Evolutionary conservation across 2,888 invertebrate genomes (phyloP).

Genomic region (Apamea sordens): DNA sequence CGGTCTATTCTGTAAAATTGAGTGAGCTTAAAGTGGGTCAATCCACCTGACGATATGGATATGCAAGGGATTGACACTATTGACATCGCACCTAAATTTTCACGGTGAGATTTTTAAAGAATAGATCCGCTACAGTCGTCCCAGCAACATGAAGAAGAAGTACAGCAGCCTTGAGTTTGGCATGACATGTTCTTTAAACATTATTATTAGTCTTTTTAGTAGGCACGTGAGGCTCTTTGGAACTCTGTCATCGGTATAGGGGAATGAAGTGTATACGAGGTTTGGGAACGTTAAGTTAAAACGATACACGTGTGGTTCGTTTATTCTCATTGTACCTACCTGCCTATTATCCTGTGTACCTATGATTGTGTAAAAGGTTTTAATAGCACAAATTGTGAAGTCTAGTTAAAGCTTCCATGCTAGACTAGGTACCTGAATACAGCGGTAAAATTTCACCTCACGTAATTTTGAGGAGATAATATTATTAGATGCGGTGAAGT

Average conservation of each 20-base stretch:
- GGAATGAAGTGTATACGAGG: background rate
- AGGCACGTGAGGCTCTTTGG: background rate
- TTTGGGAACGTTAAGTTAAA: background rate
- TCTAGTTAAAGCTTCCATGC: background rate
- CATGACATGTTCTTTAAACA: background rate
- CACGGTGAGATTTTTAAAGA: too few relatives aligned
- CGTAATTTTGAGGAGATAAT: constrained; percentile 12
- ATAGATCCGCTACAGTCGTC: too few relatives aligned
- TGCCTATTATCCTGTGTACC: background rate
- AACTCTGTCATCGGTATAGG: background rate
- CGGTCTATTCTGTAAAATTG: too few relatives aligned
- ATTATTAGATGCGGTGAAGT: background rate
- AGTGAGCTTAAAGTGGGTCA: background rate
- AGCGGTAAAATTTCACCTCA: background rate
- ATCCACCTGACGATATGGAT: background rate
- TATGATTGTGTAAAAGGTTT: background rate
- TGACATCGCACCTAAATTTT: too few relatives aligned
- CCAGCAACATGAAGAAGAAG: too few relatives aligned
- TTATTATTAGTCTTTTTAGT: background rate
- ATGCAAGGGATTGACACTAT: background rate
- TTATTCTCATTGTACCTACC: background rate
- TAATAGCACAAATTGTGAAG: background rate
- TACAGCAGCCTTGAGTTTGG: background rate
- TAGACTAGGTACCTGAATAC: background rate
- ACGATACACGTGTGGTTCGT: background rate